Percentiles rank a stretch among this genome's conserved stretches.
phyloP scores from a whole-genome alignment of 2,113 vertebrate species.

The Hystrix brachyura region DNA sequence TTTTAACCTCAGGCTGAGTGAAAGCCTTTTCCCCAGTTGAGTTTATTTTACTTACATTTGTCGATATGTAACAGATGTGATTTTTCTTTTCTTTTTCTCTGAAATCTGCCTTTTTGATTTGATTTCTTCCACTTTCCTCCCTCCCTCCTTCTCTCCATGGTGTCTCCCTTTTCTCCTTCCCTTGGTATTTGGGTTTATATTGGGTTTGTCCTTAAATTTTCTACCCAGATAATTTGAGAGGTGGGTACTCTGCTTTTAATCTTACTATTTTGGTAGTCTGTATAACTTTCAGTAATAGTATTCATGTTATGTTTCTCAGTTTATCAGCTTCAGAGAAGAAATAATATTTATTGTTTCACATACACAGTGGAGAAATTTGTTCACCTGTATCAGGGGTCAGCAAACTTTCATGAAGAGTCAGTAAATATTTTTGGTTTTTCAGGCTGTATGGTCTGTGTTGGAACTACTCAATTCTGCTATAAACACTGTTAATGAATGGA shows the following conservation, averaged over 20 bases:
- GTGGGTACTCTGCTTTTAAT: constrained; percentile 5
- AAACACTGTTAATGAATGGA: neutral
- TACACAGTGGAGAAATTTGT: neutral
- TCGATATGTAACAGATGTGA: neutral
- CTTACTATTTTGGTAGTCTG: neutral
- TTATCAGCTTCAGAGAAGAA: constrained; percentile 40
- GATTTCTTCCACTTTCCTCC: neutral
- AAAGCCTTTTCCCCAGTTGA: neutral
- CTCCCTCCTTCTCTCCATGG: neutral
- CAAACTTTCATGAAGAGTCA: neutral
- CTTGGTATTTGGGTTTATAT: neutral
- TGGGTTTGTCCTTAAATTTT: neutral
- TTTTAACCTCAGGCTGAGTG: neutral
- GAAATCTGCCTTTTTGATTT: neutral
- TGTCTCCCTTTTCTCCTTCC: neutral
- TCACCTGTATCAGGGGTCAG: neutral
- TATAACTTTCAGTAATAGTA: neutral
- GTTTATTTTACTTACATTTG: neutral
- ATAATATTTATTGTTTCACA: neutral
- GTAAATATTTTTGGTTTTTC: constrained; percentile 14
- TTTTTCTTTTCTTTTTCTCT: neutral
- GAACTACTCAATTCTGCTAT: neutral
- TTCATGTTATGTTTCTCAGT: constrained; percentile 22
- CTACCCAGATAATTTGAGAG: neutral
- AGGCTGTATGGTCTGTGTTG: neutral